Evolutionary conservation across 2,113 vertebrate genomes (phyloP).

Genomic region (Anhinga anhinga): DNA sequence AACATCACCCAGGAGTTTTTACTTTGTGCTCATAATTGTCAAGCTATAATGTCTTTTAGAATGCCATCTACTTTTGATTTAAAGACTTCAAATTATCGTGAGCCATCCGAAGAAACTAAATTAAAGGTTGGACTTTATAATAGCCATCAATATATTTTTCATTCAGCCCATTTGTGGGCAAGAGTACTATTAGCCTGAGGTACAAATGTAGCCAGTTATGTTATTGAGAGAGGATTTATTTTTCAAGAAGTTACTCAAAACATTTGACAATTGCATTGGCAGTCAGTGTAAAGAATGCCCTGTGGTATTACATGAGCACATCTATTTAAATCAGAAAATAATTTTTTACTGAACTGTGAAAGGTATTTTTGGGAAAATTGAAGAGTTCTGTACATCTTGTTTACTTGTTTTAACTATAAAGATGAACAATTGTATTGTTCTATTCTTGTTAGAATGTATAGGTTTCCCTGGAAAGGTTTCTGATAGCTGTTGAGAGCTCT

Average conservation of each 20-base stretch:
- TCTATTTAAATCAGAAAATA: not conserved
- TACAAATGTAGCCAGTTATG: not conserved
- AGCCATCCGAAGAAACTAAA: conserved; percentile 16
- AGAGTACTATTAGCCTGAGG: not conserved
- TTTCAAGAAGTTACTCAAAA: not conserved
- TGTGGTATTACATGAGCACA: not conserved
- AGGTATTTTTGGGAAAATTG: not conserved
- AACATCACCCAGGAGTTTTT: conserved; percentile 40
- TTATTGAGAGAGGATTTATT: not conserved
- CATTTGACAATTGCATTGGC: not conserved
- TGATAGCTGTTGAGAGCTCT: not conserved
- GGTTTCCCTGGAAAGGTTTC: not conserved
- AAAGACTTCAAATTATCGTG: conserved; percentile 21
- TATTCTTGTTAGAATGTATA: not conserved
- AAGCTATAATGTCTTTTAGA: conserved; percentile 13
- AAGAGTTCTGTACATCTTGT: not conserved
- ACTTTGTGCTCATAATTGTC: conserved; percentile 16
- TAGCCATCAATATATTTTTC: conserved; percentile 12
- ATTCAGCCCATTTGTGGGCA: not conserved
- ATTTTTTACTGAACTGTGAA: not conserved
- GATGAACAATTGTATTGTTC: not conserved
- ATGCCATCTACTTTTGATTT: conserved; percentile 31
- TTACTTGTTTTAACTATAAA: not conserved
- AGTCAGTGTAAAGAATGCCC: not conserved
- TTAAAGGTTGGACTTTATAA: conserved; percentile 25